These are phyloP conservation scores for Amyelois transitella DNA, from an alignment of 1,140 invertebrate genomes.

Conservation along the genomic window DNA sequence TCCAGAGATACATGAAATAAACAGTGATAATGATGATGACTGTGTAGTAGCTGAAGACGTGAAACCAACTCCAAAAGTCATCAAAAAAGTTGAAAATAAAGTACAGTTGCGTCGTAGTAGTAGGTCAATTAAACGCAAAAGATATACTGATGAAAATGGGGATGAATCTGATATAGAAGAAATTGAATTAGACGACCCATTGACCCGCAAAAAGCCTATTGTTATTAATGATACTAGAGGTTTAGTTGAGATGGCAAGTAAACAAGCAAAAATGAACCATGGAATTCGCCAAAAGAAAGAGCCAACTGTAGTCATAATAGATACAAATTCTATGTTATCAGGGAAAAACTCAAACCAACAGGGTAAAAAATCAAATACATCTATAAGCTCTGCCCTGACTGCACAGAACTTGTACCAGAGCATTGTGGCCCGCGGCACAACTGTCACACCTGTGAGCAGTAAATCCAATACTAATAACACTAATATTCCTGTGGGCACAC, in stretches of 20 bases:
- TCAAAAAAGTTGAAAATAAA: slow-evolving; percentile 24
- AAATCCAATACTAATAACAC: slow-evolving; percentile 25
- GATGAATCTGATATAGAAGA: slow-evolving; percentile 80
- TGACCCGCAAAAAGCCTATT: slow-evolving; percentile 76
- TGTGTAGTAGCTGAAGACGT: slow-evolving; percentile 28
- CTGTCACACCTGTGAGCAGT: slow-evolving; percentile 56
- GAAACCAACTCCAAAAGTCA: slow-evolving; percentile 21
- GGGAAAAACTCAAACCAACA: slow-evolving; percentile 45
- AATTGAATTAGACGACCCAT: slow-evolving; percentile 77
- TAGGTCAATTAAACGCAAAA: slow-evolving; percentile 78
- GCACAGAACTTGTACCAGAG: slow-evolving; percentile 58
- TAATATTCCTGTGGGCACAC: slow-evolving; percentile 32
- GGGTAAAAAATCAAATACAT: slow-evolving; percentile 18
- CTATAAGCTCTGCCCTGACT: slow-evolving; percentile 22
- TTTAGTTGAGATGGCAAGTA: slow-evolving; percentile 80
- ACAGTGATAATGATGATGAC: slow-evolving; percentile 40
- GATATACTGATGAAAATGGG: slow-evolving; percentile 78
- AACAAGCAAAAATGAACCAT: slow-evolving; percentile 52
- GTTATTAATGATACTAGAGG: slow-evolving; percentile 84
- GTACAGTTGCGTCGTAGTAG: slow-evolving; percentile 77
- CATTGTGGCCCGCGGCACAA: slow-evolving; percentile 56
- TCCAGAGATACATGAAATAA: slow-evolving; percentile 39
- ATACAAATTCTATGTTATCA: slow-evolving; percentile 83
- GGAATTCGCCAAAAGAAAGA: slow-evolving; percentile 79
- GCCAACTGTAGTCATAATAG: slow-evolving; percentile 85